Conservation (phyloP, 2,113 vertebrate species). For the Petromus typicus region DNA sequence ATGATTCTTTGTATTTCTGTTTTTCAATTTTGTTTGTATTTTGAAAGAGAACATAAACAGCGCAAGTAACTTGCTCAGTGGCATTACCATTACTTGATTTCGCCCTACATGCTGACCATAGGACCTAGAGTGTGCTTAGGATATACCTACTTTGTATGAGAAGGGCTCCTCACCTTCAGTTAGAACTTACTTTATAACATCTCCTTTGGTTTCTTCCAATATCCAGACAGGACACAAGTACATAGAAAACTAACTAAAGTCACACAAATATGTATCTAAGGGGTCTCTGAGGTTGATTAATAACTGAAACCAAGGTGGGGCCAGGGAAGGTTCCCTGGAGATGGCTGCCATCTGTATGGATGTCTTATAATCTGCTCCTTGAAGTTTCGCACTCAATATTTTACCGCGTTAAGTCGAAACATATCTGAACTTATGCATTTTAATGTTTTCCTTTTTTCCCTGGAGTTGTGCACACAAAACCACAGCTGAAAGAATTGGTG, state of each 20-base stretch:
- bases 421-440: background rate
- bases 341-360: background rate
- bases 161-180: background rate
- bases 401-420: background rate
- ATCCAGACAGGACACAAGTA: background rate
- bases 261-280: background rate
- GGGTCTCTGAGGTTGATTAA: background rate
- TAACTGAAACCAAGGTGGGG: background rate
- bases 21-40: background rate
- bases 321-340: background rate
- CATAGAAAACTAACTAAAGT: background rate
- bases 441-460: background rate
- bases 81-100: background rate
- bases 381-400: background rate
- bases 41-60: background rate
- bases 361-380: conserved; percentile 28
- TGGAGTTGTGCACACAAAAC: background rate
- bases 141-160: background rate
- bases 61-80: background rate
- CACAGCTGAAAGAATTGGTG: background rate
- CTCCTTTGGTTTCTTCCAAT: background rate
- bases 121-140: background rate
- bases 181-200: background rate
- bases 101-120: background rate
- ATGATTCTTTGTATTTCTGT: background rate